Evolutionary conservation across 2,113 vertebrate species (phyloP).

Genomic region (Lagenorhynchus albirostris): DNA sequence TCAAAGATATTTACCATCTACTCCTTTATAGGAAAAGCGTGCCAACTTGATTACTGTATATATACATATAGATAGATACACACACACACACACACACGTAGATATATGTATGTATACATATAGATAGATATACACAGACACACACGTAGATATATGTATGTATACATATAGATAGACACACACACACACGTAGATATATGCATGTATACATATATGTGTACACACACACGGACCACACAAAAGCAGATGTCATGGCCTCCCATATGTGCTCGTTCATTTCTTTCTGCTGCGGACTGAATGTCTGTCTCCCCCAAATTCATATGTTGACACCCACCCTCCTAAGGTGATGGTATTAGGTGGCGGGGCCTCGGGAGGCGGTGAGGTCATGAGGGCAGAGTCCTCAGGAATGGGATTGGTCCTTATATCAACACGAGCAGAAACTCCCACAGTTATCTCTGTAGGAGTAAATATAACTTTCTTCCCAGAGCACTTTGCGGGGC

Average conservation of each 20-base stretch:
- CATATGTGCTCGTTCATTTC: not conserved
- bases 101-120: not conserved
- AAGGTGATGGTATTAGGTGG: not conserved
- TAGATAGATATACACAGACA: too few relatives aligned
- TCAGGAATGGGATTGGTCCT: not conserved
- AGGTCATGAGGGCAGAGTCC: not conserved
- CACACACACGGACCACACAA: not conserved
- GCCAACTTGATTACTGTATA: not conserved
- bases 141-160: not conserved
- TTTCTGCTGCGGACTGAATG: not conserved
- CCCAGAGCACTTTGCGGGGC: not conserved
- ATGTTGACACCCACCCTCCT: not conserved
- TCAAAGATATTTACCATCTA: not conserved
- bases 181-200: too few relatives aligned
- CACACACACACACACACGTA: too few relatives aligned
- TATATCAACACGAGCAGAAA: not conserved
- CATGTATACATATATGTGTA: not conserved
- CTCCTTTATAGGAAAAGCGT: not conserved
- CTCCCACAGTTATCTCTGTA: fast-evolving
- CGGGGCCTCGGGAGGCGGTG: not conserved
- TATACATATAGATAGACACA: not conserved
- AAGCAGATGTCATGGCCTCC: too few relatives aligned
- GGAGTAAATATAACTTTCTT: fast-evolving
- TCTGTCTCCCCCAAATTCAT: too few relatives aligned
- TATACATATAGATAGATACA: not conserved